Evolutionary conservation across 1,140 invertebrate species (phyloP).

Genomic region (Andrena cerasifolii): DNA sequence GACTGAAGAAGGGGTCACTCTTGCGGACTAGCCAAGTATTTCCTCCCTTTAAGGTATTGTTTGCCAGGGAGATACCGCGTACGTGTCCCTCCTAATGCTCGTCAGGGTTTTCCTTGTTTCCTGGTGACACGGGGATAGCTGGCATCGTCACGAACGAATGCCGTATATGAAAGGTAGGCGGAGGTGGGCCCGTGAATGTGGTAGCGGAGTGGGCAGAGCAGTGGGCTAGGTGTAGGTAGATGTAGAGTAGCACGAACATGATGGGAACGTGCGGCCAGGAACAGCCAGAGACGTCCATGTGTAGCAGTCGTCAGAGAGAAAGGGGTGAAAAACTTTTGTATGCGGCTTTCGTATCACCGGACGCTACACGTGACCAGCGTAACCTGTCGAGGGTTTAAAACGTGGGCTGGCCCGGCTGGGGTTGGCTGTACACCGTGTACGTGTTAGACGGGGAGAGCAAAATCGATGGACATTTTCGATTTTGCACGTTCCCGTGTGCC

Average conservation of each 20-base stretch:
- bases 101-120: conserved; percentile 49
- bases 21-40: conserved; percentile 36
- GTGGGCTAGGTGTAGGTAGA: conserved; percentile 11
- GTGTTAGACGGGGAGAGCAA: conserved; percentile 44
- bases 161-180: conserved; percentile 22
- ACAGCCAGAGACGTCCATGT: conserved; percentile 47
- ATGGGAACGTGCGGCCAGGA: conserved; percentile 7
- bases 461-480: conserved; percentile 72
- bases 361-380: conserved; percentile 80
- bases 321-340: conserved; percentile 75
- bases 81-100: conserved; percentile 52
- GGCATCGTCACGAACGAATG: conserved; percentile 42
- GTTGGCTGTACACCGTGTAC: conserved; percentile 13
- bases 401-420: conserved; percentile 41
- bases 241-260: conserved; percentile 37
- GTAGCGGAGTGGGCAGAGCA: no score
- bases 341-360: conserved; percentile 76
- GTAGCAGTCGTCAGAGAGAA: conserved; percentile 41
- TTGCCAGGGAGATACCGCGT: conserved; percentile 59
- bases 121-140: conserved; percentile 28
- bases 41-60: conserved; percentile 54
- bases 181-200: not conserved
- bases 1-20: not conserved
- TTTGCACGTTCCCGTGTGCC: conserved; percentile 41
- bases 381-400: conserved; percentile 75